A percentile compares a stretch with the other conserved stretches of the same genome.
Evolutionary conservation across 1,140 invertebrate species (phyloP).

Genomic region (Anastrepha obliqua): DNA sequence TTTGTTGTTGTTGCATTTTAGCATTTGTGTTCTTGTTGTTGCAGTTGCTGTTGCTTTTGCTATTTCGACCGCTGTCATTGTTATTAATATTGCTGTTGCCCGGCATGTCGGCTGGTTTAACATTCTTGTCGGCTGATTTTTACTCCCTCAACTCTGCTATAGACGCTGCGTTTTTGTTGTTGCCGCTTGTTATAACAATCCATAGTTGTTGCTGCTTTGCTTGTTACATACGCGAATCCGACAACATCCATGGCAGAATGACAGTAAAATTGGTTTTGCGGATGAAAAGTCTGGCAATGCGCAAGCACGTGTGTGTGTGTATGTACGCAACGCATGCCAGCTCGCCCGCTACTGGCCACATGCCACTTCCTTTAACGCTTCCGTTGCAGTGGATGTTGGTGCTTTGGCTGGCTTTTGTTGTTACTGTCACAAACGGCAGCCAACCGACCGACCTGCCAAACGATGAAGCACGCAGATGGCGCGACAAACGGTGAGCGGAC

Average conservation of each 20-base stretch:
- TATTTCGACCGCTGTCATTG: neutral
- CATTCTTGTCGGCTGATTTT: constrained; percentile 37
- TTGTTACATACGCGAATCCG: constrained; percentile 1
- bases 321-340: too few relatives aligned
- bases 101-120: constrained; percentile 35
- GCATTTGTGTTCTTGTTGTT: neutral
- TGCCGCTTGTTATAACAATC: neutral
- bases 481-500: neutral
- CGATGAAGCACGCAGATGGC: neutral
- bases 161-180: neutral
- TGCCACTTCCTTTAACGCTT: constrained; percentile 37
- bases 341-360: neutral
- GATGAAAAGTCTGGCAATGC: neutral
- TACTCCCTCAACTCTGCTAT: neutral
- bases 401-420: neutral
- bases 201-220: neutral
- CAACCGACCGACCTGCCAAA: constrained; percentile 10
- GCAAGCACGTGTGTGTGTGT: neutral
- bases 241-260: neutral
- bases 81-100: constrained; percentile 41
- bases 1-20: constrained; percentile 7
- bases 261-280: constrained; percentile 37
- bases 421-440: neutral
- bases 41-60: neutral
- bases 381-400: neutral